Evolutionary conservation across 2,113 vertebrate species (phyloP).

Genomic region (Haliaeetus leucogaster): DNA sequence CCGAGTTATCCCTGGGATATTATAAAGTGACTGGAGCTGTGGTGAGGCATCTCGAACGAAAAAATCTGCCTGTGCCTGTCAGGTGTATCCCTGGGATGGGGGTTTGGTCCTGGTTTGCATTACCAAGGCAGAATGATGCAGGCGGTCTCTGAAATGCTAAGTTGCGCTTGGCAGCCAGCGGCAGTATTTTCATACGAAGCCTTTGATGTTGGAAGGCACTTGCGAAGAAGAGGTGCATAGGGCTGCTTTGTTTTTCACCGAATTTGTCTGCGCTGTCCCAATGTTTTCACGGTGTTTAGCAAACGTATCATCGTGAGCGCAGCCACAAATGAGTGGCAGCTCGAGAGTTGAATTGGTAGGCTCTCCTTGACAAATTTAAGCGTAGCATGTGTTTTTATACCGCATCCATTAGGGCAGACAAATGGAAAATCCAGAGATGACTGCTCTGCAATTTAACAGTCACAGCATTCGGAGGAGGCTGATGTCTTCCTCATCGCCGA

Average conservation of each 20-base stretch:
- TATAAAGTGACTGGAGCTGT: background rate
- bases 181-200: background rate
- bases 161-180: background rate
- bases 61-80: background rate
- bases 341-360: background rate
- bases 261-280: background rate
- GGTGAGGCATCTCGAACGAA: background rate
- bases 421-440: constrained; percentile 28
- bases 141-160: background rate
- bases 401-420: constrained; percentile 8
- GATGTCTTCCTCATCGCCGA: background rate
- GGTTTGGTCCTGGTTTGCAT: background rate
- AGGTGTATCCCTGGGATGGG: background rate
- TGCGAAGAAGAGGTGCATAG: background rate
- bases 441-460: constrained; percentile 30
- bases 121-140: background rate
- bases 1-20: background rate
- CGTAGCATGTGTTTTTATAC: background rate
- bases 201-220: background rate
- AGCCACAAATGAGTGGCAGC: background rate
- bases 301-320: background rate
- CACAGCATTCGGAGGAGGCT: background rate
- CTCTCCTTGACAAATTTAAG: constrained; percentile 35
- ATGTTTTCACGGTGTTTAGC: constrained; percentile 11
- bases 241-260: background rate